Conservation (phyloP, 2,888 invertebrate genomes). For the Spodoptera picta region DNA sequence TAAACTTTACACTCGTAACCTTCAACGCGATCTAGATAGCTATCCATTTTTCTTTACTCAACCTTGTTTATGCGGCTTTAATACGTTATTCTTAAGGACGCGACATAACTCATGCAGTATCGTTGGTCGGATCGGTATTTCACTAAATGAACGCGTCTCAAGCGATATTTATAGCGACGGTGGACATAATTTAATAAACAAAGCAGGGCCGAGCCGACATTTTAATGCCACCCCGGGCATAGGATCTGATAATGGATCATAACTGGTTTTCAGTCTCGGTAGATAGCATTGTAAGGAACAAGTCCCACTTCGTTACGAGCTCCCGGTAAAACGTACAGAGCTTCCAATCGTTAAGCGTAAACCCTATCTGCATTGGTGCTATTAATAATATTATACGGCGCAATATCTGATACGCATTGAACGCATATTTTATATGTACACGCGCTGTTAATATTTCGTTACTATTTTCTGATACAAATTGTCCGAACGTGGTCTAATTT, state of each 20-base stretch:
- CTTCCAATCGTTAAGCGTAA: constrained; percentile 71
- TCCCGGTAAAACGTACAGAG: constrained; percentile 78
- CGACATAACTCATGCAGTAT: constrained; percentile 84
- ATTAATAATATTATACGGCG: constrained; percentile 82
- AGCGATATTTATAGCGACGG: constrained; percentile 83
- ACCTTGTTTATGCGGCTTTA: constrained; percentile 73
- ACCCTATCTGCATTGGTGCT: constrained; percentile 78
- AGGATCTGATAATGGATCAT: constrained; percentile 86
- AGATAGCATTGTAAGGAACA: constrained; percentile 87
- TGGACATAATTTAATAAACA: constrained; percentile 89
- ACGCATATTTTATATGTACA: constrained; percentile 63
- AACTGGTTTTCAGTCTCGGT: constrained; percentile 82
- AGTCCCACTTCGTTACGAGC: constrained; percentile 84
- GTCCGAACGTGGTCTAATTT: constrained; percentile 43
- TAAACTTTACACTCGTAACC: constrained; percentile 53
- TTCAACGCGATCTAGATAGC: constrained; percentile 71
- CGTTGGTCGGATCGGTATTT: constrained; percentile 83
- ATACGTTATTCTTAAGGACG: constrained; percentile 80
- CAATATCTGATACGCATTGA: constrained; percentile 79
- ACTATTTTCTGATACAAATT: constrained; percentile 55
- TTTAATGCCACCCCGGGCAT: constrained; percentile 86
- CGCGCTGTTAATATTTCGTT: constrained; percentile 55
- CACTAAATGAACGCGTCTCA: constrained; percentile 86
- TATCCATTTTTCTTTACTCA: constrained; percentile 71
- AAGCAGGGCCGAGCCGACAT: constrained; percentile 82